Percentiles rank a stretch among this genome's conserved stretches.
Evolutionary conservation across 2,888 invertebrate species (phyloP).

Genomic region (Leptopilina myrica): DNA sequence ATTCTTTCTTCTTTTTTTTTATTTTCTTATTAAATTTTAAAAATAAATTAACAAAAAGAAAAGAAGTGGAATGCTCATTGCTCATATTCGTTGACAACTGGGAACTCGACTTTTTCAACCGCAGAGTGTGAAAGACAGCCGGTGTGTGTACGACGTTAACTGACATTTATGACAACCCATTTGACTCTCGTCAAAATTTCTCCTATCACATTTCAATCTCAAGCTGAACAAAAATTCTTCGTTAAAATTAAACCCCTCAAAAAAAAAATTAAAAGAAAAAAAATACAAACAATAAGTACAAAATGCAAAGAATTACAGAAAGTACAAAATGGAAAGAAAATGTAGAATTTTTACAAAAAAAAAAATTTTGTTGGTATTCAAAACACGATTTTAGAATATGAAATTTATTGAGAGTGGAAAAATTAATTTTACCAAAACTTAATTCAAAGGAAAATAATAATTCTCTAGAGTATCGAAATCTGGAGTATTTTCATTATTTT

Average conservation of each 20-base stretch:
- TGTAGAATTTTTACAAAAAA: too few species aligned
- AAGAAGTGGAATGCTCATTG: slow-evolving; percentile 35
- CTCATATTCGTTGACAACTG: slow-evolving; percentile 54
- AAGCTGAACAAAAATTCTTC: background rate
- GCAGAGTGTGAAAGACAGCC: slow-evolving; percentile 73
- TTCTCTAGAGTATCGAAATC: too few species aligned
- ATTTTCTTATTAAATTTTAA: background rate
- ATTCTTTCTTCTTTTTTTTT: slow-evolving; percentile 36
- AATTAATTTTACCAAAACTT: too few species aligned
- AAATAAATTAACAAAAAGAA: background rate
- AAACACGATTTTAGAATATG: too few species aligned
- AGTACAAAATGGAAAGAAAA: too few species aligned
- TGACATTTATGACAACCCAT: slow-evolving; percentile 60
- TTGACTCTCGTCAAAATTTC: slow-evolving; percentile 58
- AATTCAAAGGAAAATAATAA: too few species aligned
- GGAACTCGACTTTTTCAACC: slow-evolving; percentile 69
- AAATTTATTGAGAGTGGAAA: too few species aligned
- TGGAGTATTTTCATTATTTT: too few species aligned
- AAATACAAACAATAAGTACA: background rate
- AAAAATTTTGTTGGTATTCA: too few species aligned
- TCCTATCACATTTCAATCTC: slow-evolving; percentile 2
- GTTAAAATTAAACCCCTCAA: background rate
- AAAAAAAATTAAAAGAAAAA: background rate
- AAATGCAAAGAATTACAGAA: too few species aligned
- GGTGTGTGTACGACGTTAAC: slow-evolving; percentile 67